These are phyloP conservation scores for Scomber japonicus DNA, from an alignment of 2,113 vertebrate genomes.

Conservation along the genomic window DNA sequence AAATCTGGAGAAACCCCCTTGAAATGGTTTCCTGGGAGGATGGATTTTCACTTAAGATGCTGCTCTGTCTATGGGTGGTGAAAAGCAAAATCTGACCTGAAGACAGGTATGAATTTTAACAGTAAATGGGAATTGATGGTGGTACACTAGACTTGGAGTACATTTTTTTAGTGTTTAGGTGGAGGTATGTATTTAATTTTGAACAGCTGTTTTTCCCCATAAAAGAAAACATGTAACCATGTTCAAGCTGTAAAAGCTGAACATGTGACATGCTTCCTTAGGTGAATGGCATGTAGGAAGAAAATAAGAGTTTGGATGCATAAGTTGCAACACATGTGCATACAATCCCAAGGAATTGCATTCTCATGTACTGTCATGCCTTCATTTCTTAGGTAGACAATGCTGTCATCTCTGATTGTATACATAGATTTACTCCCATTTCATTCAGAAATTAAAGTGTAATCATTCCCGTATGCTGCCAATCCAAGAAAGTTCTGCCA, in stretches of 20 bases:
- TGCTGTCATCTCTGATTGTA: not conserved
- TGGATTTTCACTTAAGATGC: conserved; percentile 65
- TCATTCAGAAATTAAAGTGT: conserved; percentile 36
- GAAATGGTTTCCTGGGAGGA: conserved; percentile 39
- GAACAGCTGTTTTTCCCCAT: conserved; percentile 71
- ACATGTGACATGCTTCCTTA: conserved; percentile 36
- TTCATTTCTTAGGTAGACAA: not conserved
- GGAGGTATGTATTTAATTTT: conserved; percentile 54
- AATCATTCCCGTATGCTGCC: not conserved
- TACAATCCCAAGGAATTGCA: not conserved
- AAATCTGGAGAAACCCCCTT: conserved; percentile 40
- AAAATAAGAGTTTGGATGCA: not conserved
- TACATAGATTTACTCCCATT: not conserved
- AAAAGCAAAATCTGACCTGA: conserved; percentile 27
- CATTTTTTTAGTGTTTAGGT: conserved; percentile 42
- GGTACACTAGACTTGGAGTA: not conserved
- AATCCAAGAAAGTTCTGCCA: conserved; percentile 33
- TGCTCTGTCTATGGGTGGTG: not conserved
- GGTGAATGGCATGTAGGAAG: not conserved
- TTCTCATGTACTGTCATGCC: not conserved
- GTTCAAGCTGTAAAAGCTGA: conserved; percentile 36
- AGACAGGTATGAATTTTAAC: conserved; percentile 18
- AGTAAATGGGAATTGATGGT: conserved; percentile 41
- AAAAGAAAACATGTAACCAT: conserved; percentile 41
- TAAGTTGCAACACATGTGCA: conserved; percentile 2